phyloP scores from a whole-genome alignment of 2,888 invertebrate species.

The Lysandra bellargus region DNA sequence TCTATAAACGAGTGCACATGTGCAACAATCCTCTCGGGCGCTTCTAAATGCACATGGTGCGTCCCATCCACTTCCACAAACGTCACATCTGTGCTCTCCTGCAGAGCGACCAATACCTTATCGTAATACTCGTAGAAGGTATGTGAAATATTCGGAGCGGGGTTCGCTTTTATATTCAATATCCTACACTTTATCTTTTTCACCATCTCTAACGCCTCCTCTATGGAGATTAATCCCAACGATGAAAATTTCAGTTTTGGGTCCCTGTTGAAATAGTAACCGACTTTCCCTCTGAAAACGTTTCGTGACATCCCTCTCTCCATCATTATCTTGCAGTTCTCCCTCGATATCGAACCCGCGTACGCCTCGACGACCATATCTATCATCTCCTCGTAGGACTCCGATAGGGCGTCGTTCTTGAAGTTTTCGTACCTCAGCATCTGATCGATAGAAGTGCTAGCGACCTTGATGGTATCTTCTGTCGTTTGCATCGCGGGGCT shows the following conservation, averaged over 20 bases:
- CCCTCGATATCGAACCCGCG: slow-evolving; percentile 13
- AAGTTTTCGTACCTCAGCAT: slow-evolving; percentile 21
- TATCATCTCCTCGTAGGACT: slow-evolving; percentile 6
- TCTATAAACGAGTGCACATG: background rate
- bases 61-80: slow-evolving; percentile 87
- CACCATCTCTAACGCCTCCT: slow-evolving; percentile 15
- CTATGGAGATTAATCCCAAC: background rate
- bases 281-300: slow-evolving; percentile 51
- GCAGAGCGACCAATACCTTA: slow-evolving; percentile 84
- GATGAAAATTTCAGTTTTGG: slow-evolving; percentile 85
- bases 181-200: slow-evolving; percentile 21
- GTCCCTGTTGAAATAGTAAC: slow-evolving; percentile 86
- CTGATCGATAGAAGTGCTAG: slow-evolving; percentile 16
- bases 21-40: slow-evolving; percentile 82
- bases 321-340: slow-evolving; percentile 30
- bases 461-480: slow-evolving; percentile 73
- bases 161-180: slow-evolving; percentile 27
- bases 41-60: slow-evolving; percentile 90
- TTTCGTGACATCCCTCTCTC: slow-evolving; percentile 84
- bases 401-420: background rate
- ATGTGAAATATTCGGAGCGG: background rate
- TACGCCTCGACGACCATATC: slow-evolving; percentile 6
- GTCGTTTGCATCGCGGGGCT: slow-evolving; percentile 85
- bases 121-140: slow-evolving; percentile 33
- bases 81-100: slow-evolving; percentile 79